Percentiles rank a stretch among this genome's conserved stretches.
Conservation (phyloP, 2,888 invertebrate species). For the Melanargia galathea region DNA sequence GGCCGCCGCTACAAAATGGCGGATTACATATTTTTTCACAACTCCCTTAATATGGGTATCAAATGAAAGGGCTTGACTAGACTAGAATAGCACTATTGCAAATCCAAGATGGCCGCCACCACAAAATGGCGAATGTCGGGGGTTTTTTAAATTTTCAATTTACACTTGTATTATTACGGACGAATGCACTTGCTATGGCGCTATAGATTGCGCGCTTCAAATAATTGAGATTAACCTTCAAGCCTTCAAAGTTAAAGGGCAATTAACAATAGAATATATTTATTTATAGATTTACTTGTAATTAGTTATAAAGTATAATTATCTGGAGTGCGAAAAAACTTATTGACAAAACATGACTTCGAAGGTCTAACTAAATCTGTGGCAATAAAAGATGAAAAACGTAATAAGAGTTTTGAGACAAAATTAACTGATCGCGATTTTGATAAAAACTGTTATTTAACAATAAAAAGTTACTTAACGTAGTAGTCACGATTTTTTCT, state of each 20-base stretch:
- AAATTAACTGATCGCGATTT: background rate
- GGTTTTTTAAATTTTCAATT: too few relatives aligned
- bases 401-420: background rate
- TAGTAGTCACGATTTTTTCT: background rate
- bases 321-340: slow-evolving; percentile 7
- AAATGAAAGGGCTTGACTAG: too few relatives aligned
- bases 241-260: too few relatives aligned
- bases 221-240: slow-evolving; percentile 9
- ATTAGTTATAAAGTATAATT: background rate
- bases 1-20: too few relatives aligned
- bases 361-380: background rate
- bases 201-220: background rate
- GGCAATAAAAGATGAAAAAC: slow-evolving; percentile 1
- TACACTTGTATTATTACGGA: background rate
- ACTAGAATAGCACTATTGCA: too few relatives aligned
- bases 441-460: background rate
- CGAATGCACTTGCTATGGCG: background rate
- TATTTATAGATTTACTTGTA: background rate
- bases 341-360: background rate
- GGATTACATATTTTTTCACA: too few relatives aligned
- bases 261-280: background rate
- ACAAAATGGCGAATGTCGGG: too few relatives aligned
- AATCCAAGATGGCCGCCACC: too few relatives aligned
- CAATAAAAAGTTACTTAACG: background rate
- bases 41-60: too few relatives aligned